Base-by-base conservation (phyloP, 2,113 vertebrate species). In the Pongo abelii region DNA sequence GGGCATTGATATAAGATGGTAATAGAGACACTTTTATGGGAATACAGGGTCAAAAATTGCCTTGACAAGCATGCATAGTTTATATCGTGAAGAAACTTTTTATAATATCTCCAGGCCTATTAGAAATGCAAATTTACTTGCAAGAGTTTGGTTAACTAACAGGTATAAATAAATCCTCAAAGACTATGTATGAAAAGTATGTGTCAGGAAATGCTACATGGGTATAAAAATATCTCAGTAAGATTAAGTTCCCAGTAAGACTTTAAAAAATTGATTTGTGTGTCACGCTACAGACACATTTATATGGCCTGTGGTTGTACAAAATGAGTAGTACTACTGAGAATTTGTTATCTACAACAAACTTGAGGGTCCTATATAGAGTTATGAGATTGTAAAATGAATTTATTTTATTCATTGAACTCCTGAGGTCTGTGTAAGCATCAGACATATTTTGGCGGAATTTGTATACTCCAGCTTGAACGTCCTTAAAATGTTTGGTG, bases 361-460 rank as follows among this genome's bases (percentile, higher is more conserved):
- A 81, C 12, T 32, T 38, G 43, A 94, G 18, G 52, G 23, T 81
- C 64, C 13, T 89, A 72, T 74, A 79, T 74, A 23, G 52, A 40
- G 40, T 89, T 83, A 81, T 74, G 43, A 83, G 50, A 89, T n/a
- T 89, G 6, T 61, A 83, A 83, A 89, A 83, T 94, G 6, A 94
- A 83, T 89, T 74, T 12, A 50, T 81, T 81, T 89, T 61, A 74
- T 83, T 89, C 52, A 35, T 61, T 81, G 35, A 40, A 52, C 77
- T 89, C 77, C 30, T 40, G 77, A 89, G 77, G 25, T 17, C 40
- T 81, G 23, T 23, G 40, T 81, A 81, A 89, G n/a, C 17, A 81
- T 35, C 32, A 59, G 64, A 61, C 40, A 72, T 72, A 80, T 46
- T 74, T 89, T 40, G 67, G 85, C 35, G 72, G 32, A 81, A 72